Base-by-base conservation (phyloP, 64 coral and sea anemone species). In the Montipora sp. region DNA sequence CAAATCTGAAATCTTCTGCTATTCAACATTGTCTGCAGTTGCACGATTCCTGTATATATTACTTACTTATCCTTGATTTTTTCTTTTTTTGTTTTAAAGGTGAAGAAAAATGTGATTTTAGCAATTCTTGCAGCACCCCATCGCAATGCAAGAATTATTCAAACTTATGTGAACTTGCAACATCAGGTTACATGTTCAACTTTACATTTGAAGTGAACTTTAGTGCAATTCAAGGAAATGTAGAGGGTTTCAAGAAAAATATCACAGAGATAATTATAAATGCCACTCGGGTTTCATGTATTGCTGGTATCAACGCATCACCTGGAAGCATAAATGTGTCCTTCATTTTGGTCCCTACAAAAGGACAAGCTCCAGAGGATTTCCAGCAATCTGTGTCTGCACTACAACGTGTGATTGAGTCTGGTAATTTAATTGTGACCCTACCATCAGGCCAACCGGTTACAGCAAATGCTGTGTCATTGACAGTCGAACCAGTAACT, bases 321-420 rank as follows among this genome's bases (percentile, higher is more conserved):
- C 12, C 70, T 47, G 96, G 96, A 47, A 98, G 93, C 49, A 95
- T 98, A 23, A 76, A 95, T 47, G 96, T 95, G 1, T 27, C 66
- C 2, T 94, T 96, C 48, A 16, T 83, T 13, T 47, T 91, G 23
- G 63, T 94, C 10, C 88, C 92, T 8, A 47, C 73, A 8, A 59
- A 71, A 14, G 48, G 57, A 5, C 82, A 90, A 3, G 44, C 3
- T 7, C 27, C 14, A 10, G 87, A 58, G 15, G 87, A 84, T 18
- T 14, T 96, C 18, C 14, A 78, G 0, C 13, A 66, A 2, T 75
- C 72, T 12, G 3, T 89, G 10, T 18, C 66, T 8, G 0, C 50
- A 8, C 77, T 96, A 8, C 58, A 77, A 23, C 80, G 78, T 4
- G 82, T 77, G 15, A 57, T 96, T 16, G 87, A 82, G 61, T 67